Evolutionary conservation across 37 sponge, comb jelly and placozoan genomes (phyloP).

Genomic region (Lycopodina hypogea): DNA sequence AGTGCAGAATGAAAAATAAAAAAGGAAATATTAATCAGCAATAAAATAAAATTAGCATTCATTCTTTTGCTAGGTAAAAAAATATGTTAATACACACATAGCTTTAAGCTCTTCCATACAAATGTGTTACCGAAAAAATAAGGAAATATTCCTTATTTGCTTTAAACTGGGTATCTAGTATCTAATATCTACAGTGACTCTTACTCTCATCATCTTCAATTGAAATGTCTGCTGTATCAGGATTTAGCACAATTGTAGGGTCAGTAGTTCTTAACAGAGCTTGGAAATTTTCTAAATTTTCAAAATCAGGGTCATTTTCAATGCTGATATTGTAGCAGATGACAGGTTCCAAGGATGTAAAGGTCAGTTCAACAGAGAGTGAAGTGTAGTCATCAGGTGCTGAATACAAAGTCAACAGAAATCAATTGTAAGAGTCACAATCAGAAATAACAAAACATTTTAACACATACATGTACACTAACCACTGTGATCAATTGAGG

Average conservation of each 20-base stretch:
- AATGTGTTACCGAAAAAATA: too few relatives aligned
- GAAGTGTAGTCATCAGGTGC: neutral
- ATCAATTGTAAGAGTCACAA: neutral
- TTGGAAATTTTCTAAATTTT: neutral
- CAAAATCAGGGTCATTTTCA: neutral
- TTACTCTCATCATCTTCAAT: constrained; percentile 40
- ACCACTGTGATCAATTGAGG: too few relatives aligned
- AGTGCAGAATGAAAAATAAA: too few relatives aligned
- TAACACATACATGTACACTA: too few relatives aligned
- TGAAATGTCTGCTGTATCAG: constrained; percentile 1
- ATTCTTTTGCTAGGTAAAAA: too few relatives aligned
- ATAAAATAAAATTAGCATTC: too few relatives aligned
- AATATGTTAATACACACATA: too few relatives aligned
- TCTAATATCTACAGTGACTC: too few relatives aligned
- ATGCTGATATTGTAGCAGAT: neutral
- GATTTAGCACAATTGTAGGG: neutral
- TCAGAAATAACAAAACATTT: neutral
- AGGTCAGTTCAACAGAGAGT: neutral
- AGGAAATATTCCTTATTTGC: too few relatives aligned
- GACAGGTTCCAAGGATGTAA: neutral
- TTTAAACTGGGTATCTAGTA: too few relatives aligned
- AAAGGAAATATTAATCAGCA: too few relatives aligned
- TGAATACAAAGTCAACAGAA: neutral
- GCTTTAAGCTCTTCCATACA: too few relatives aligned
- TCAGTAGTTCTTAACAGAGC: neutral